phyloP scores from a whole-genome alignment of 2,888 invertebrate species.

The Pterostichus madidus region DNA sequence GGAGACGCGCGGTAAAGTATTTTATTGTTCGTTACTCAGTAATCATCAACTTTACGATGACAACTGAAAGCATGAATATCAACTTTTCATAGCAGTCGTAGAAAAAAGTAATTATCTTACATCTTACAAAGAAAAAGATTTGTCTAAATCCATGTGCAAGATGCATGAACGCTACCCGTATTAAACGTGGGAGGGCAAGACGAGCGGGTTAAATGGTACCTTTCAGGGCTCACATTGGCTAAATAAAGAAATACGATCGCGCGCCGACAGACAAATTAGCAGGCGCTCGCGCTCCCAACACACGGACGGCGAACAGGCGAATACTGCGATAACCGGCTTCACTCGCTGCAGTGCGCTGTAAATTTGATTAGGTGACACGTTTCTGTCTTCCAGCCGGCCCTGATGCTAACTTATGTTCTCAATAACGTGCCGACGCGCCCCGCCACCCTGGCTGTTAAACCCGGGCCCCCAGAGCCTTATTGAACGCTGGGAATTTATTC shows the following conservation, averaged over 20 bases:
- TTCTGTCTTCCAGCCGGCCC: constrained; percentile 71
- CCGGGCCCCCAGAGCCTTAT: constrained; percentile 38
- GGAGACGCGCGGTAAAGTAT: no score
- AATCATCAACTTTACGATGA: no score
- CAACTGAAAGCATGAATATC: no score
- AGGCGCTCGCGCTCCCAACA: constrained; percentile 68
- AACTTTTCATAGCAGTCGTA: no score
- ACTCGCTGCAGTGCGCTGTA: constrained; percentile 72
- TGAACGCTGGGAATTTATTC: constrained; percentile 51
- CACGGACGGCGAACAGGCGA: constrained; percentile 66
- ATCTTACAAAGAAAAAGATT: no score
- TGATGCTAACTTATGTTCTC: constrained; percentile 75
- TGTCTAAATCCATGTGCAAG: neutral
- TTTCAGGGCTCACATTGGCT: constrained; percentile 70
- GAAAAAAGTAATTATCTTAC: no score
- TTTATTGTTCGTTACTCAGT: no score
- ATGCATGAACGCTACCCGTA: neutral
- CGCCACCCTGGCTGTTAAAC: neutral
- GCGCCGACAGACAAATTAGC: constrained; percentile 77
- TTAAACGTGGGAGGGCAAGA: constrained; percentile 67
- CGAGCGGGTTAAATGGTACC: constrained; percentile 76
- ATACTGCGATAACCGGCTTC: constrained; percentile 56
- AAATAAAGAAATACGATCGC: constrained; percentile 77
- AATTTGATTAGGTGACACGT: constrained; percentile 77
- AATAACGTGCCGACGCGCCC: constrained; percentile 70